phyloP scores from a whole-genome alignment of 2,888 invertebrate genomes.

The Pasiphila rectangulata region DNA sequence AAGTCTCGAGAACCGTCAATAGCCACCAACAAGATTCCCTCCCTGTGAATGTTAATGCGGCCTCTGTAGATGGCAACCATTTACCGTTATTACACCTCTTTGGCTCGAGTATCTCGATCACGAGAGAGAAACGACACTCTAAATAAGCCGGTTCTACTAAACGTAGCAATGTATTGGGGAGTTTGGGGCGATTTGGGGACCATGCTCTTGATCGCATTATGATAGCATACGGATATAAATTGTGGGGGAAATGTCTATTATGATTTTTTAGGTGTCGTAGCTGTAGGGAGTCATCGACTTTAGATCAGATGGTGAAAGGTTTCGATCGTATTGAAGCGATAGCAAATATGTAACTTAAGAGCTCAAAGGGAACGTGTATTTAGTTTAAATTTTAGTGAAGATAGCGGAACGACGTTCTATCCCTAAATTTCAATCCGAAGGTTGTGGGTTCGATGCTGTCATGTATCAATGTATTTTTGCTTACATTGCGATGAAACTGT shows the following conservation, averaged over 20 bases:
- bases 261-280: background rate
- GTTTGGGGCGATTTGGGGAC: conserved; percentile 12
- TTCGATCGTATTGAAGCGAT: background rate
- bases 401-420: too few species aligned
- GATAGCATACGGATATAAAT: conserved; percentile 10
- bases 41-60: conserved; percentile 59
- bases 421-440: too few species aligned
- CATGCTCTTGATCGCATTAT: conserved; percentile 7
- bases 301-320: background rate
- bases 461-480: too few species aligned
- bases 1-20: conserved; percentile 36
- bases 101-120: conserved; percentile 57
- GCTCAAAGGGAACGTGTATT: too few species aligned
- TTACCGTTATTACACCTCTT: conserved; percentile 65
- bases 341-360: background rate
- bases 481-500: too few species aligned
- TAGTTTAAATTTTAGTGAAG: too few species aligned
- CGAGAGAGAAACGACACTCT: conserved; percentile 59
- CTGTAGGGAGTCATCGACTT: background rate
- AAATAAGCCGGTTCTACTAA: conserved; percentile 56
- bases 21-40: conserved; percentile 44
- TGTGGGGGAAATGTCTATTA: background rate
- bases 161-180: conserved; percentile 32
- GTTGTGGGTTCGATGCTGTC: too few species aligned
- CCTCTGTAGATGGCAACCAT: conserved; percentile 58